A percentile compares a stretch with the other conserved stretches of the same genome.
Conservation (phyloP, 2,797 vertebrate genomes). For the Protosalanx chinensis region DNA sequence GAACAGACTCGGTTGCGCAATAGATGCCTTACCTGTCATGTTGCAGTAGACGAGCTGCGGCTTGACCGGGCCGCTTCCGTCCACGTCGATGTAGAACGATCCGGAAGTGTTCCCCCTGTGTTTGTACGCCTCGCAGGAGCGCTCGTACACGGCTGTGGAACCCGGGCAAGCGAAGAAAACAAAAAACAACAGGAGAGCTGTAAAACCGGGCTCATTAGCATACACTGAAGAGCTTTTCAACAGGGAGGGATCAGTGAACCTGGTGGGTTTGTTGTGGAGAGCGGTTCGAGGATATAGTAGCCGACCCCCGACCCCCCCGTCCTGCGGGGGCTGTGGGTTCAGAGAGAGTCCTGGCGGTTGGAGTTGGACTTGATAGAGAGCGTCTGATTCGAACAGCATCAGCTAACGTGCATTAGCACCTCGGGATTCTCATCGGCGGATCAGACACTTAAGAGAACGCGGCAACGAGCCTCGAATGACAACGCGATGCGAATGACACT, state of each 20-base stretch:
- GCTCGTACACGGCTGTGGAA: slow-evolving; percentile 82
- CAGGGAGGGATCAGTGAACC: background rate
- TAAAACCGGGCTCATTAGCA: background rate
- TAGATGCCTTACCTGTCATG: slow-evolving; percentile 84
- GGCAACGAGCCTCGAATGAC: background rate
- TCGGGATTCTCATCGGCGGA: background rate
- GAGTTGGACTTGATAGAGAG: background rate
- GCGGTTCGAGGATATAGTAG: too few species aligned
- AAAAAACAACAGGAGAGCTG: slow-evolving; percentile 7
- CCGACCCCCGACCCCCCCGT: background rate
- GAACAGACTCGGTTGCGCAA: background rate
- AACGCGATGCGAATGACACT: background rate
- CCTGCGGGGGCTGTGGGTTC: background rate
- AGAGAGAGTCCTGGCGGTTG: too few species aligned
- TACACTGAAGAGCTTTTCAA: background rate
- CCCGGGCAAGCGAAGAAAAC: slow-evolving; percentile 41
- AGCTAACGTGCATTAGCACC: background rate
- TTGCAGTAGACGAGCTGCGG: slow-evolving; percentile 90
- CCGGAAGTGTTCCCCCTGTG: slow-evolving; percentile 89
- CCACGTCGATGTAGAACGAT: slow-evolving; percentile 86
- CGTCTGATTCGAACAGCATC: background rate
- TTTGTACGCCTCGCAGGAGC: slow-evolving; percentile 94
- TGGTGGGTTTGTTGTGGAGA: background rate
- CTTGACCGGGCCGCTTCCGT: slow-evolving; percentile 87
- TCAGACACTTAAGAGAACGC: too few species aligned